Conservation (phyloP, 1,140 invertebrate genomes). For the Apocrypta bakeri region DNA sequence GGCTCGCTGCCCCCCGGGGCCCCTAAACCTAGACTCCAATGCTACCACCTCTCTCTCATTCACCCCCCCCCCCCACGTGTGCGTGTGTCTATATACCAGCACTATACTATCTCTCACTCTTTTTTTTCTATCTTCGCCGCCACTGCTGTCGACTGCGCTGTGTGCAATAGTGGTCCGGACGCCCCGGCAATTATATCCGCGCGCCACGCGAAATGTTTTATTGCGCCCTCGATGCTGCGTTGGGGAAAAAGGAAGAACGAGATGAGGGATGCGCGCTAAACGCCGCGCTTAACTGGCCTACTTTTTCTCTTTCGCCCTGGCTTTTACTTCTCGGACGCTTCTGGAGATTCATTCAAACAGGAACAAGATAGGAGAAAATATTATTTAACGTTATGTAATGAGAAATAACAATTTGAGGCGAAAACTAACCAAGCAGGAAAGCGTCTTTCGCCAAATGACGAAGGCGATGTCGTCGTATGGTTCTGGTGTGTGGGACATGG, state of each 20-base stretch:
- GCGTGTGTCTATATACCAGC: slow-evolving; percentile 21
- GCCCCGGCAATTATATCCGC: slow-evolving; percentile 71
- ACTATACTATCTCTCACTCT: slow-evolving; percentile 46
- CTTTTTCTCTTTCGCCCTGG: slow-evolving; percentile 18
- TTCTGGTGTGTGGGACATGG: neutral
- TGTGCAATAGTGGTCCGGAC: slow-evolving; percentile 62
- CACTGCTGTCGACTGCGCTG: slow-evolving; percentile 31
- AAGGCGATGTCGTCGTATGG: slow-evolving; percentile 22
- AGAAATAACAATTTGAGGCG: slow-evolving; percentile 55
- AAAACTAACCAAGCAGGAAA: slow-evolving; percentile 62
- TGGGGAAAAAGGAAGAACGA: neutral
- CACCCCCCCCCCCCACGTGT: slow-evolving; percentile 51
- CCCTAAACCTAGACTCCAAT: slow-evolving; percentile 68
- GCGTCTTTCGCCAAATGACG: slow-evolving; percentile 22
- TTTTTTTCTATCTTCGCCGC: slow-evolving; percentile 32
- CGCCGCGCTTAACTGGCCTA: slow-evolving; percentile 27
- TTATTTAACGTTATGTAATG: no score
- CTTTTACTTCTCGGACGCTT: slow-evolving; percentile 4
- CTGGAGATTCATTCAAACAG: no score
- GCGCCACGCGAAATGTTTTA: slow-evolving; percentile 69
- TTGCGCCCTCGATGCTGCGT: slow-evolving; percentile 55
- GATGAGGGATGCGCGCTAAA: slow-evolving; percentile 31
- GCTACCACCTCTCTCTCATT: slow-evolving; percentile 53
- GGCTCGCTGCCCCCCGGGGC: slow-evolving; percentile 69
- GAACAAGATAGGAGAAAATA: no score